Evolutionary conservation across 2,113 vertebrate species (phyloP).

Genomic region (Odocoileus virginianus): DNA sequence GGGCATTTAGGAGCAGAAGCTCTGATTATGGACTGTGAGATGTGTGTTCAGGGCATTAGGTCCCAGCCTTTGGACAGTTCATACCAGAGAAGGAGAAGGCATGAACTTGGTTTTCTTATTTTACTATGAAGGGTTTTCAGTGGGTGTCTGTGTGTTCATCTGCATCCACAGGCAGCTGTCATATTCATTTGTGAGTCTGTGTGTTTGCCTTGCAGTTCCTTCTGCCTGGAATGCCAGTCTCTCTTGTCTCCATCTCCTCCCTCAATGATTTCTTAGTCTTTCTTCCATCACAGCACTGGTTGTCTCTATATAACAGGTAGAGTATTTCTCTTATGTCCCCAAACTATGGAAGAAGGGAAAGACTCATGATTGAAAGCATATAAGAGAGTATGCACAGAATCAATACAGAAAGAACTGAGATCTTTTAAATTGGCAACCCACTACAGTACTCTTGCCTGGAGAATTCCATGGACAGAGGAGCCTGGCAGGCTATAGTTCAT

Average conservation of each 20-base stretch:
- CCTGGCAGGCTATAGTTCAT: too few relatives aligned
- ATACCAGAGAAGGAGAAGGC: too few relatives aligned
- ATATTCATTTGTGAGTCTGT: neutral
- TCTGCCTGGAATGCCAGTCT: neutral
- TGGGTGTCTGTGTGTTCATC: neutral
- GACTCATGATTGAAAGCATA: neutral
- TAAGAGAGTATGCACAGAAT: too few relatives aligned
- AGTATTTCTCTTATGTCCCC: neutral
- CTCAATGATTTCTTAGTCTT: neutral
- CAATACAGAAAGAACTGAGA: neutral
- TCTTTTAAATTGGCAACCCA: too few relatives aligned
- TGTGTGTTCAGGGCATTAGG: neutral
- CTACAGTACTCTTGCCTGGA: too few relatives aligned
- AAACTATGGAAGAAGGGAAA: neutral
- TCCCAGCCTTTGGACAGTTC: too few relatives aligned
- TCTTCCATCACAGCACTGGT: neutral
- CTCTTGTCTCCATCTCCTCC: neutral
- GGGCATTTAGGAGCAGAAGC: neutral
- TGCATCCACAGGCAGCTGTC: neutral
- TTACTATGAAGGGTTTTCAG: neutral
- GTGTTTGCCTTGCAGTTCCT: neutral
- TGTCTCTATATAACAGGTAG: neutral
- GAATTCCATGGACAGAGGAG: too few relatives aligned
- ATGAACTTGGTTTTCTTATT: too few relatives aligned
- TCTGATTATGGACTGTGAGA: neutral